Evolutionary conservation across 2,797 vertebrate species (phyloP), one percentile per base, ranked within the genome.

Genomic region (Propithecus perrieri): DNA sequence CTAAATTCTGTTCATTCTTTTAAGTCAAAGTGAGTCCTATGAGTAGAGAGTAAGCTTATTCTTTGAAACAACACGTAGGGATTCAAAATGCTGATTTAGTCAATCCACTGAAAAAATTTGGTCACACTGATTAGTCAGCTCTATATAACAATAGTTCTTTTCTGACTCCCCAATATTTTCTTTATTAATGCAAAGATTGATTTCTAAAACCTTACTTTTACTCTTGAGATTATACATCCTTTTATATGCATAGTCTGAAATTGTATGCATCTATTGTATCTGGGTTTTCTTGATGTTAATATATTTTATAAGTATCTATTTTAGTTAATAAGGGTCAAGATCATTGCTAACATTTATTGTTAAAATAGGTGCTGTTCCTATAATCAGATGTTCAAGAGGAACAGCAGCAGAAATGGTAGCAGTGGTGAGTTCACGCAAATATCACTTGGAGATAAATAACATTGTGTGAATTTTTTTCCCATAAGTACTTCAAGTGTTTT

Each of bases 321-420:
- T 91, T 95, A 87, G 74, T 96, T 89, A 80, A 92, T 89, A 80
- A 92, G 33, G 65, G 8, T 46, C 76, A 72, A 94, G 67, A 83
- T 92, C 35, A 71, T 89, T 97, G 12, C 65, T 93, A 43, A 96
- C 33, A 85, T 95, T 76, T 97, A 0, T 98, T 95, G 94, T 98
- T 97, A 98, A 97, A 95, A 97, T 97, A 99, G 99, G 99, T 86
- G 99, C 99, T 43, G 99, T 99, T 97, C 99, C 99, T 33, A 99
- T 99, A 98, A 99, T 99, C 98, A 99, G 99, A 98, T 99, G 99
- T 98, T 99, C 99, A 97, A 99, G 99, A 98, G 99, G 99, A 98
- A 99, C 99, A 76, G 99, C 99, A 96, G 99, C 99, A 96, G 99
- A 99, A 98, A 99, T 99, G 99, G 99, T 99, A 41, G 99, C 99